A percentile compares a stretch with the other conserved stretches of the same genome.
phyloP scores from a whole-genome alignment of 2,888 invertebrate genomes.

The Hylaea fasciaria region DNA sequence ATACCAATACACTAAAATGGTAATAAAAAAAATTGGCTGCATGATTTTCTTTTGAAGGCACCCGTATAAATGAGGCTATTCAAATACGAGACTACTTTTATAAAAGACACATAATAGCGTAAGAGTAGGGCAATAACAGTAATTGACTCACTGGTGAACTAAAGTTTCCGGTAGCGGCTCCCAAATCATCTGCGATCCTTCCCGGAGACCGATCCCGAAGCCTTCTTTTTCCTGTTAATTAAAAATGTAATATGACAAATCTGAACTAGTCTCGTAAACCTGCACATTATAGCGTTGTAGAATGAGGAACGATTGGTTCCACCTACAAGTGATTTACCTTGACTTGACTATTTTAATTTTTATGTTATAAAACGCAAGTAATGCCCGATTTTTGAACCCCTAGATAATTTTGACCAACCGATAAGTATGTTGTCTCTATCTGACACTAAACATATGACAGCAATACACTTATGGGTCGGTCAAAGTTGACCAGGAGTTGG shows the following conservation, averaged over 20 bases:
- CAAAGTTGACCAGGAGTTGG: too few relatives aligned
- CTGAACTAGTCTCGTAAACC: too few relatives aligned
- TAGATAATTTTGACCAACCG: too few relatives aligned
- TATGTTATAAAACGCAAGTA: too few relatives aligned
- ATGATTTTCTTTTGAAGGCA: neutral
- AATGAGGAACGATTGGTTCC: too few relatives aligned
- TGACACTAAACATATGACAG: too few relatives aligned
- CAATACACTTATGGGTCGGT: too few relatives aligned
- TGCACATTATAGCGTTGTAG: too few relatives aligned
- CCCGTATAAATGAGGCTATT: slow-evolving; percentile 14
- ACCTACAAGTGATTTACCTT: too few relatives aligned
- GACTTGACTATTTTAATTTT: too few relatives aligned
- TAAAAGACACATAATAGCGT: slow-evolving; percentile 1
- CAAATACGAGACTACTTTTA: slow-evolving; percentile 5
- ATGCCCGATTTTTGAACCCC: too few relatives aligned
- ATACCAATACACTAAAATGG: slow-evolving; percentile 22
- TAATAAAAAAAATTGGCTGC: neutral
- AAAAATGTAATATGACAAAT: neutral
- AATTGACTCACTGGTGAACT: slow-evolving; percentile 64
- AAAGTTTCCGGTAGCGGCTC: slow-evolving; percentile 76
- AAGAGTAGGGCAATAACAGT: slow-evolving; percentile 15
- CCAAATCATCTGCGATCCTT: slow-evolving; percentile 88
- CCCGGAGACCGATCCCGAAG: slow-evolving; percentile 87
- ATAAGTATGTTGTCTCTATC: too few relatives aligned
- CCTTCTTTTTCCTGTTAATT: slow-evolving; percentile 87